phyloP scores from a whole-genome alignment of 1,140 invertebrate genomes.

The Lepidurus couesii region DNA sequence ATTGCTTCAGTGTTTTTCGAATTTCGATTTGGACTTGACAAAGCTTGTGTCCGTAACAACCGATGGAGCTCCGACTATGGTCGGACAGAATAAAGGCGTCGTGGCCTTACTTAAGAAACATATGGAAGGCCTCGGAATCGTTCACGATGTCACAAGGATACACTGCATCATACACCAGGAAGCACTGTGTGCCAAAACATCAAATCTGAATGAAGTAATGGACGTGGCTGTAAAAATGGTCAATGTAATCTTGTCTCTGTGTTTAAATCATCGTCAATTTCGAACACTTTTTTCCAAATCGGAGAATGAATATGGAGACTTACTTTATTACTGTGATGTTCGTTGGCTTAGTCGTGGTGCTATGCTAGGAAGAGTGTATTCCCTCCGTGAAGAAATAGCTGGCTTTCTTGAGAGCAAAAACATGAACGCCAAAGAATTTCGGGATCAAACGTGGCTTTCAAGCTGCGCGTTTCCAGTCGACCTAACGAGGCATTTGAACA shows the following conservation, averaged over 20 bases:
- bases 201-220: background rate
- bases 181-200: background rate
- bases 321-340: too few species aligned
- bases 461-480: too few species aligned
- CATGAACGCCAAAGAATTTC: background rate
- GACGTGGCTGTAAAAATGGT: background rate
- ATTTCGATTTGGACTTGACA: background rate
- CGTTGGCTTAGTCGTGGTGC: too few species aligned
- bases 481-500: background rate
- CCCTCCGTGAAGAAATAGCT: background rate
- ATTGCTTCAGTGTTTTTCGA: background rate
- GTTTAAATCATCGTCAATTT: background rate
- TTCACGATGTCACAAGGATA: background rate
- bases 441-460: too few species aligned
- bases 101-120: too few species aligned
- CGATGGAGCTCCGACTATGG: too few species aligned
- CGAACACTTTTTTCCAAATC: too few species aligned
- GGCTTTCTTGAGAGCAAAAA: background rate
- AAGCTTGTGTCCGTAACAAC: too few species aligned
- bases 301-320: too few species aligned
- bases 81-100: too few species aligned
- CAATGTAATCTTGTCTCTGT: background rate
- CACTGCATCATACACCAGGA: background rate
- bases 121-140: background rate
- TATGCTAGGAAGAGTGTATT: too few species aligned